A percentile compares a stretch with the other conserved stretches of the same genome.
phyloP scores from a whole-genome alignment of 92 coral and sea anemone species.

The Epizoanthus scotinus region DNA sequence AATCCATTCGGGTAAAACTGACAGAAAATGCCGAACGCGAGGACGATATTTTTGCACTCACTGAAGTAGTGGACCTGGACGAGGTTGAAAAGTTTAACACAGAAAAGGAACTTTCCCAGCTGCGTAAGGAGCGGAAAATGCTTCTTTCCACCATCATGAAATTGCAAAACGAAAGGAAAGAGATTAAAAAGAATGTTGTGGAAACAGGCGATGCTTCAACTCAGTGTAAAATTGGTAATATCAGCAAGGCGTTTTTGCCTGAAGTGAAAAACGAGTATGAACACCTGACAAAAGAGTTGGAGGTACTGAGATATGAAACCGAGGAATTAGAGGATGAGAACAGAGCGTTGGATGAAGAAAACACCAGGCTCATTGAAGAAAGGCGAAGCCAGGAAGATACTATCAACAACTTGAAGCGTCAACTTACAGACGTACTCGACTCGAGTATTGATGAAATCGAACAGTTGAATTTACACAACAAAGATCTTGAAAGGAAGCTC shows the following conservation, averaged over 20 bases:
- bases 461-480: constrained; percentile 72
- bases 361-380: constrained; percentile 80
- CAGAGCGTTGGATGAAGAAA: constrained; percentile 85
- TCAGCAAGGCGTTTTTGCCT: constrained; percentile 44
- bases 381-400: constrained; percentile 83
- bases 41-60: constrained; percentile 51
- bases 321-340: constrained; percentile 80
- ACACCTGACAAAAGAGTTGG: constrained; percentile 57
- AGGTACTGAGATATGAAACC: constrained; percentile 59
- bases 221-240: constrained; percentile 63
- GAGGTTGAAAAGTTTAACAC: constrained; percentile 42
- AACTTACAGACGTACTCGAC: constrained; percentile 90
- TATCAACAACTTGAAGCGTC: constrained; percentile 79
- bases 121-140: constrained; percentile 77
- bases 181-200: not conserved
- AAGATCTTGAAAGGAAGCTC: constrained; percentile 62
- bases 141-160: constrained; percentile 75
- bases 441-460: constrained; percentile 97
- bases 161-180: constrained; percentile 64
- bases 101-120: constrained; percentile 60
- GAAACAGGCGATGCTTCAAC: constrained; percentile 57
- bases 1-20: constrained; percentile 52
- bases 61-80: constrained; percentile 36
- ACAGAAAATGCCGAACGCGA: constrained; percentile 62
- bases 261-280: constrained; percentile 55